Conservation (phyloP, 1,140 invertebrate species). For the Macrocentrus cingulum region DNA sequence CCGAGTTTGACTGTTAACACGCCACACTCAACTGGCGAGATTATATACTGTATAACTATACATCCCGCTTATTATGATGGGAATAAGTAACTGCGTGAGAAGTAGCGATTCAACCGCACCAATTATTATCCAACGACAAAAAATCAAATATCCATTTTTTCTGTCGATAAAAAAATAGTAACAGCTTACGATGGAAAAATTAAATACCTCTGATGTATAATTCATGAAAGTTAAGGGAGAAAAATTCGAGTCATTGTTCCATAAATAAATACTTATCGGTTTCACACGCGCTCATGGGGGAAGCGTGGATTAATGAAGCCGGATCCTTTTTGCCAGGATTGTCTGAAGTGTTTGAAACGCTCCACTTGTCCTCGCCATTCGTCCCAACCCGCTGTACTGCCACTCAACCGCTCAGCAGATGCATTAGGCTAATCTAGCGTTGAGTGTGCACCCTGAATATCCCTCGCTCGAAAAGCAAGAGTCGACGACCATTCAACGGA, state of each 20-base stretch:
- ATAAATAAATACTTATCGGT: no score
- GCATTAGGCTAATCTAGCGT: slow-evolving; percentile 22
- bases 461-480: slow-evolving; percentile 15
- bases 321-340: no score
- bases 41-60: neutral
- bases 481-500: neutral
- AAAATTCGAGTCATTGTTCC: no score
- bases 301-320: no score
- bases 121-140: slow-evolving; percentile 1
- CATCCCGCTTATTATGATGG: neutral
- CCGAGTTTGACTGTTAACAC: slow-evolving; percentile 22
- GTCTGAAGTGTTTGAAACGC: neutral
- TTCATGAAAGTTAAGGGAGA: no score
- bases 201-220: no score
- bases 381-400: neutral
- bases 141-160: no score
- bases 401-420: slow-evolving; percentile 14
- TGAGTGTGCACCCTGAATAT: slow-evolving; percentile 3
- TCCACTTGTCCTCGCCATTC: neutral
- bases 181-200: no score
- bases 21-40: slow-evolving; percentile 18
- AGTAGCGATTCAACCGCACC: neutral
- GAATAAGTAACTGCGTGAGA: neutral
- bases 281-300: no score
- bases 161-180: no score